Conservation (phyloP, 2,797 vertebrate genomes). For the Loriculus beryllinus region DNA sequence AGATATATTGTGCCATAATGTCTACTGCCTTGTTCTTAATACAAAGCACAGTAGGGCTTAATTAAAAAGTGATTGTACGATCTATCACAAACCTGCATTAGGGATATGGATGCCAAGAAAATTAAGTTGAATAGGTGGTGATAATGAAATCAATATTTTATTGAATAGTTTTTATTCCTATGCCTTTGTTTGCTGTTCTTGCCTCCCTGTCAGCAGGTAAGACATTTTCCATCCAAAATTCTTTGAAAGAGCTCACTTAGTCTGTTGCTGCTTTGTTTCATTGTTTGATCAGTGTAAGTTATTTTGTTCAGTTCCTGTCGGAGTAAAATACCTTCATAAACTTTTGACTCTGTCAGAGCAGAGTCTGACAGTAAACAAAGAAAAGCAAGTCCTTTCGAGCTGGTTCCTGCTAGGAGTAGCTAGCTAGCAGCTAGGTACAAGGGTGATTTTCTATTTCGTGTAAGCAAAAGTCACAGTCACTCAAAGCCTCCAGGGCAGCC, state of each 20-base stretch:
- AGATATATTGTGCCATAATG: slow-evolving; percentile 73
- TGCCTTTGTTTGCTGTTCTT: slow-evolving; percentile 65
- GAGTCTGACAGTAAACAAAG: slow-evolving; percentile 37
- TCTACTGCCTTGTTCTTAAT: slow-evolving; percentile 73
- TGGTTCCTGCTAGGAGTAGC: slow-evolving; percentile 6
- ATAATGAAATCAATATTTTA: slow-evolving; percentile 70
- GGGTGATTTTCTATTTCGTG: slow-evolving; percentile 11
- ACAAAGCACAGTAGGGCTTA: slow-evolving; percentile 77
- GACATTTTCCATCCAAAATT: slow-evolving; percentile 33
- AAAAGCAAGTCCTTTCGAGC: neutral
- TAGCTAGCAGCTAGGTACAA: neutral
- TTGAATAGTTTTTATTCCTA: slow-evolving; percentile 68
- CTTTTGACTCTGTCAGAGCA: slow-evolving; percentile 29
- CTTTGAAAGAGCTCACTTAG: slow-evolving; percentile 30
- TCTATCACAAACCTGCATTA: slow-evolving; percentile 68
- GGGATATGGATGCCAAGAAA: slow-evolving; percentile 62
- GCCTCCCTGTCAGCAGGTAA: slow-evolving; percentile 36
- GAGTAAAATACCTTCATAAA: slow-evolving; percentile 48
- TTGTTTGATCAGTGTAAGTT: slow-evolving; percentile 14
- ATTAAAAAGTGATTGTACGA: slow-evolving; percentile 73
- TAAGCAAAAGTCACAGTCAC: slow-evolving; percentile 44
- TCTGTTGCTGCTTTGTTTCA: slow-evolving; percentile 16
- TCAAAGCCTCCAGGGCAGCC: neutral
- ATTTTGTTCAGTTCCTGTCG: slow-evolving; percentile 31
- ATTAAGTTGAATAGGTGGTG: slow-evolving; percentile 66